Evolutionary conservation across 2,113 vertebrate genomes (phyloP).

Genomic region (Scytalopus superciliaris): DNA sequence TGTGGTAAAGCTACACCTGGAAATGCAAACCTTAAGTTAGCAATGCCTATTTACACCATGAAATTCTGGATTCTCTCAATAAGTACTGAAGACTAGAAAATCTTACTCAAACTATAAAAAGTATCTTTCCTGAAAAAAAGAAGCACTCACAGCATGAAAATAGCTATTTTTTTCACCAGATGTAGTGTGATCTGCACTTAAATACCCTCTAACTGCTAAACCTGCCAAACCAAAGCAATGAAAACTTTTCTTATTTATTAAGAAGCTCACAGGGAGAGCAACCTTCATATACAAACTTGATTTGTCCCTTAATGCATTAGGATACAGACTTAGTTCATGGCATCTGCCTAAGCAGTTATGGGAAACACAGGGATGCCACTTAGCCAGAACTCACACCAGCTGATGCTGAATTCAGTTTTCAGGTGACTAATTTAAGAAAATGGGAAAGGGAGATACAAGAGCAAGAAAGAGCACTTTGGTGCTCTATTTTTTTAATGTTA

Average conservation of each 20-base stretch:
- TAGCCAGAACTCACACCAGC: background rate
- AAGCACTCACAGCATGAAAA: background rate
- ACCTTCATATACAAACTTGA: background rate
- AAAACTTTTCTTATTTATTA: background rate
- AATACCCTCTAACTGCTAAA: background rate
- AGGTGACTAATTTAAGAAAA: background rate
- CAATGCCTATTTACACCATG: background rate
- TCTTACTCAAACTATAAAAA: background rate
- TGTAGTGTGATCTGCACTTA: background rate
- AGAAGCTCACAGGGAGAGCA: background rate
- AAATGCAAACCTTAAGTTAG: background rate
- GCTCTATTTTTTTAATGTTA: background rate
- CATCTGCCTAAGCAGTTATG: background rate
- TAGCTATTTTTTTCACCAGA: background rate
- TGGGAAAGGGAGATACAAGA: background rate
- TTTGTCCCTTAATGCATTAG: background rate
- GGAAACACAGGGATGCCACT: background rate
- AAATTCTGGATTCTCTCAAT: background rate
- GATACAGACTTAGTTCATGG: background rate
- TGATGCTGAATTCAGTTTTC: background rate
- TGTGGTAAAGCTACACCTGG: background rate
- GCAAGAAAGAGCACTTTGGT: background rate
- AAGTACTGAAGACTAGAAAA: background rate
- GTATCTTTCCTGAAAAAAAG: background rate
- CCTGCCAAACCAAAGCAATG: background rate